These are phyloP conservation scores for Gryon sp. DNA, from an alignment of 1,140 invertebrate genomes.

Conservation along the genomic window DNA sequence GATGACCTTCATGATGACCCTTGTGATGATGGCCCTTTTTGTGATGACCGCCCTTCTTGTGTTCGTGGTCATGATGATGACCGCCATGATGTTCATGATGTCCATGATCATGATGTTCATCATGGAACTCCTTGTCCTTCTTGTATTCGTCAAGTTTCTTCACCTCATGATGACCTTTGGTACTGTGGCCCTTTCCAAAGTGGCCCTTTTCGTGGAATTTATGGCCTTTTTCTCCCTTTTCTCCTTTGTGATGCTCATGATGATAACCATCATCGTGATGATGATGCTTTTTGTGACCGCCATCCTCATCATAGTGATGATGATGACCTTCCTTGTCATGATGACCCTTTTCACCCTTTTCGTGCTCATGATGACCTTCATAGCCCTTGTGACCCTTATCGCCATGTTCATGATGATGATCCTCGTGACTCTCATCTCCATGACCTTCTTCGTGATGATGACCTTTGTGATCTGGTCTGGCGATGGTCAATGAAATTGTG, in stretches of 20 bases:
- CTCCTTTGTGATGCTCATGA: slow-evolving; percentile 64
- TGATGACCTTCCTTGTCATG: slow-evolving; percentile 75
- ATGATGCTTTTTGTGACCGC: slow-evolving; percentile 64
- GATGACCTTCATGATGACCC: slow-evolving; percentile 85
- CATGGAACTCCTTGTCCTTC: slow-evolving; percentile 90
- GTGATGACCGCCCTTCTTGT: slow-evolving; percentile 85
- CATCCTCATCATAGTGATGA: slow-evolving; percentile 60
- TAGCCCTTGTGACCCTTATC: slow-evolving; percentile 59
- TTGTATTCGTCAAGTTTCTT: slow-evolving; percentile 87
- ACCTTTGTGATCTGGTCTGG: slow-evolving; percentile 84
- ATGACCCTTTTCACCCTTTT: slow-evolving; percentile 63
- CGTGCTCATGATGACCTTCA: slow-evolving; percentile 60
- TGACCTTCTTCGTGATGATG: slow-evolving; percentile 82
- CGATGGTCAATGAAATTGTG: slow-evolving; percentile 4
- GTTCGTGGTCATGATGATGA: slow-evolving; percentile 85
- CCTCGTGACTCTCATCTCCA: slow-evolving; percentile 63
- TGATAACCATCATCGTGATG: slow-evolving; percentile 73
- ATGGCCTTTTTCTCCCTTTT: slow-evolving; percentile 65
- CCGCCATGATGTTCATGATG: slow-evolving; percentile 89
- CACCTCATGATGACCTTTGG: slow-evolving; percentile 84
- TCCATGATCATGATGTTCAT: slow-evolving; percentile 91
- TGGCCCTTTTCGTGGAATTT: slow-evolving; percentile 89
- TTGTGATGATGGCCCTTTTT: slow-evolving; percentile 87
- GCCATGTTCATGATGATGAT: slow-evolving; percentile 54
- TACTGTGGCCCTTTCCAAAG: slow-evolving; percentile 87